Base-by-base conservation (phyloP, 2,888 invertebrate genomes). In the Aleiodes alternator region DNA sequence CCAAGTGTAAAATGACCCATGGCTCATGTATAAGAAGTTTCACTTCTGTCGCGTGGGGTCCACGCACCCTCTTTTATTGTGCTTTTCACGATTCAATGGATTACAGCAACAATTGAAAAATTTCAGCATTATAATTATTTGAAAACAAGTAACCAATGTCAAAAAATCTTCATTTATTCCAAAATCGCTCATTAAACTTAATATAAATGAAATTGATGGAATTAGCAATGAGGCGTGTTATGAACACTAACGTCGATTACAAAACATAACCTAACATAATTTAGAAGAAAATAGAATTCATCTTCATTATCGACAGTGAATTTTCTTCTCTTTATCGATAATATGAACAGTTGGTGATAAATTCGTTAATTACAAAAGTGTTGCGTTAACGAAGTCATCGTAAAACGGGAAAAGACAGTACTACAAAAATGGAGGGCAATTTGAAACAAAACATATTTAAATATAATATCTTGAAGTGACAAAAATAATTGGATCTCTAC, bases 91-190 rank as follows among this genome's bases (percentile, higher is more conserved):
- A 55, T 70, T 70, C 7, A 56, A 43, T 56, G 70, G 57, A 29
- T 70, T 70, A 55, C 34, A 70, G n/a, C 70, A 70, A 31, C 57
- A 56, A 55, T 70, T 7, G 53, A 14, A 53, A 51, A 69, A 69
- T 55, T 69, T 69, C 43, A 53, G 31, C 53, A 69, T 69, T 2
- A 9, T 51, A 31, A 69, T 51, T 69, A 2, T 29, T 61, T 9
- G 8, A 29, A 23, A n/a, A 9, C n/a, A 31, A 61, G 9, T 23
- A 61, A 34, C 29, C 9, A 61, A 61, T 61, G 6, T 29, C 34
- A 29, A 61, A 9, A 6, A 51, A 14, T n/a, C n/a, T n/a, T n/a
- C n/a, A n/a, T n/a, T n/a, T n/a, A n/a, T n/a, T n/a, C n/a, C n/a
- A n/a, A n/a, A n/a, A n/a, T n/a, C n/a, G n/a, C n/a, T n/a, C n/a